phyloP scores from a whole-genome alignment of 2,113 vertebrate species.

The Aphelocoma coerulescens region DNA sequence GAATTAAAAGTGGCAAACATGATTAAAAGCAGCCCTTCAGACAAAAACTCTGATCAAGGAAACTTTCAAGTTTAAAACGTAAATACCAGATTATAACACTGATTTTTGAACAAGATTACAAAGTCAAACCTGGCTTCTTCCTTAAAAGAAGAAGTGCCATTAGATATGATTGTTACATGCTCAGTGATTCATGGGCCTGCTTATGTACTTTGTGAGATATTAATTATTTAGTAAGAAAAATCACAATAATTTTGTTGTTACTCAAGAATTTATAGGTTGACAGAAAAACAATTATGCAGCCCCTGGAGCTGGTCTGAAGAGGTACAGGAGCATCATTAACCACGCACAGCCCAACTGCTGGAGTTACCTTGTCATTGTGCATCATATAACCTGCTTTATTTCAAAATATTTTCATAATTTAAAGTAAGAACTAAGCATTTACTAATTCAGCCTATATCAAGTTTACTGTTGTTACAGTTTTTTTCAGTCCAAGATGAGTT shows the following conservation, averaged over 20 bases:
- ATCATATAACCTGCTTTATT: background rate
- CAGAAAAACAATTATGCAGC: slow-evolving; percentile 88
- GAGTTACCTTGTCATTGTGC: background rate
- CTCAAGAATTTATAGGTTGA: slow-evolving; percentile 88
- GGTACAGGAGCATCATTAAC: slow-evolving; percentile 49
- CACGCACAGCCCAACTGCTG: background rate
- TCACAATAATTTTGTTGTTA: slow-evolving; percentile 84
- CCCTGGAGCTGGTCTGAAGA: slow-evolving; percentile 78
- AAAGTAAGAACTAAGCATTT: slow-evolving; percentile 3
- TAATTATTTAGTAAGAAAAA: slow-evolving; percentile 90
- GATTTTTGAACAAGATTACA: slow-evolving; percentile 23
- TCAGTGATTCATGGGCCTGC: slow-evolving; percentile 75
- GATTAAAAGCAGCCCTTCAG: slow-evolving; percentile 47
- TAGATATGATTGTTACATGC: slow-evolving; percentile 59
- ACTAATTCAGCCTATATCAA: background rate
- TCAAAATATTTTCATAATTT: background rate
- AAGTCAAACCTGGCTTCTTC: slow-evolving; percentile 57
- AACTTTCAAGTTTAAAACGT: slow-evolving; percentile 38
- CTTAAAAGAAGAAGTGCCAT: slow-evolving; percentile 61
- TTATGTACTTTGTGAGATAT: slow-evolving; percentile 72
- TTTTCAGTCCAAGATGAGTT: background rate
- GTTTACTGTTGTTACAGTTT: background rate
- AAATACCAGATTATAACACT: background rate
- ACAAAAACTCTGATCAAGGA: slow-evolving; percentile 7
- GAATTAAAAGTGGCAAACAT: slow-evolving; percentile 49